Base-by-base conservation (phyloP, 37 sponge, comb jelly and placozoan species). In the Spongilla lacustris region DNA sequence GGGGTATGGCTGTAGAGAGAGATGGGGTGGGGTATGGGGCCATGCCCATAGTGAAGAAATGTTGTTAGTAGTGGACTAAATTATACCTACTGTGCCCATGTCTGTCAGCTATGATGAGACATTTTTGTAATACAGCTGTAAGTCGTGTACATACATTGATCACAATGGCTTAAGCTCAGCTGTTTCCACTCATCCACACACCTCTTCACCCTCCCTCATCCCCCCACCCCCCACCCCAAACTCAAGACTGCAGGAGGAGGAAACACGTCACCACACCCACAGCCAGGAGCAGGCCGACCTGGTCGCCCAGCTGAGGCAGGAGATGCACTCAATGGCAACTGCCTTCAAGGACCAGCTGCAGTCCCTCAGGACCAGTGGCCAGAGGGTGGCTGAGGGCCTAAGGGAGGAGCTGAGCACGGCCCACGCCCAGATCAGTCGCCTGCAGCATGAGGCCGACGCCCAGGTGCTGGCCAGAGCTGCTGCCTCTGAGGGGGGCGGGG, bases 271-370 rank as follows among this genome's bases (percentile, higher is more conserved):
- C 74, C 25, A 26, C 33, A 22, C 73, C 24, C 31, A 74, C 69
- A 69, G 73, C 33, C 71, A 82, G 73, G 89, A 91, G 30, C 88
- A 88, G 79, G 72, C 76, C 17, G 94, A 88, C 35, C 82, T 90
- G 19, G 71, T 88, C 41, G 26, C 21, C 6, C 85, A 90, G 35
- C 89, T 90, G 69, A 58, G 86, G 31, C 78, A 87, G 4, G 94
- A 94, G 83, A 81, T 78, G 4, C 41, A 77, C 21, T 79, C 85
- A 6, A 74, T 85, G 14, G 85, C 94, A 0, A 28, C 74, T 50
- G 89, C 91, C 36, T 94, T 90, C 83, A 90, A 87, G 86, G 85
- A 32, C 0, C 94, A 94, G 85, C 77, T 94, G n/a, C 70, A 81
- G 21, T 2, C 78, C 14, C 34, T 90, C 66, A 91, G 88, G 80